Percentiles rank a stretch among this genome's conserved stretches.
Evolutionary conservation across 2,797 vertebrate species (phyloP).

Genomic region (Anableps anableps): DNA sequence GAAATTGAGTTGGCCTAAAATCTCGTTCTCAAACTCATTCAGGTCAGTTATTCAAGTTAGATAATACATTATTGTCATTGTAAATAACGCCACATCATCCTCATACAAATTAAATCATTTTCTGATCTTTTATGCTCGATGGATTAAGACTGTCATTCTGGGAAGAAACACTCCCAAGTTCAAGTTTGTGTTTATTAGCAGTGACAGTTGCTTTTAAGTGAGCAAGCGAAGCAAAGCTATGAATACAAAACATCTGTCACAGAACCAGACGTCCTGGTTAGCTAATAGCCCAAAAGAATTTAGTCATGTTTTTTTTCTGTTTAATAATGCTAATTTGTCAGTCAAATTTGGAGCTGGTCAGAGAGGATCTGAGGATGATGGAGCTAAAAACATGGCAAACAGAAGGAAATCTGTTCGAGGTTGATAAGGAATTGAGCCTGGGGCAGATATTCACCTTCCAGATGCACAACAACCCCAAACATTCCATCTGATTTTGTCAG

Average conservation of each 20-base stretch:
- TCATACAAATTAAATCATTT: not conserved
- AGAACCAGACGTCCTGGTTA: not conserved
- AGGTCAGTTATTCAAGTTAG: not conserved
- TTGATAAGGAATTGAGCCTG: not conserved
- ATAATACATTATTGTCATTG: not conserved
- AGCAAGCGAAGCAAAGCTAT: not conserved
- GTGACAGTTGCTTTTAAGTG: conserved; percentile 1
- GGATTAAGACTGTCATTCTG: not conserved
- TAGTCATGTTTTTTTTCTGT: not conserved
- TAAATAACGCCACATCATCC: not conserved
- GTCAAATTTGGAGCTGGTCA: not conserved
- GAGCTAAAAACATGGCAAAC: not conserved
- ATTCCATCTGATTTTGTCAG: not conserved
- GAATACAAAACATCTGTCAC: not conserved
- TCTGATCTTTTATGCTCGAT: not conserved
- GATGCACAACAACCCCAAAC: not conserved
- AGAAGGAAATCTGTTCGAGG: not conserved
- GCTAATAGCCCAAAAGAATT: not conserved
- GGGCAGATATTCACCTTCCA: not conserved
- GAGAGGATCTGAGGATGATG: not conserved
- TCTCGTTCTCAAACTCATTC: not conserved
- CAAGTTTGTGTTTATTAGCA: not conserved
- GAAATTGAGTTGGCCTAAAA: not conserved
- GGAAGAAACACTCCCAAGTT: not conserved
- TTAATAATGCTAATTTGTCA: not conserved